Conservation (phyloP, 2,888 invertebrate species). For the Eledona agricola region DNA sequence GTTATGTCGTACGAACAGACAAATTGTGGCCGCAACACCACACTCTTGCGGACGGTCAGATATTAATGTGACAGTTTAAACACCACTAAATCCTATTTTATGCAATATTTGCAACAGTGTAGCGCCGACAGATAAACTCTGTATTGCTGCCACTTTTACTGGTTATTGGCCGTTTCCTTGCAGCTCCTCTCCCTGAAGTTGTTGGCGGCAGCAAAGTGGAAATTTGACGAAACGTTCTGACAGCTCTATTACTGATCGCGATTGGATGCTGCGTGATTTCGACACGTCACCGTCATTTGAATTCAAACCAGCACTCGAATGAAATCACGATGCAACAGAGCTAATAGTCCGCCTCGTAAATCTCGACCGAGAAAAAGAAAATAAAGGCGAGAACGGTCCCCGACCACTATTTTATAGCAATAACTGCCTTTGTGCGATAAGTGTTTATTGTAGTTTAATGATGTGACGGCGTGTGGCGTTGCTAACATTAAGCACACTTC, state of each 20-base stretch:
- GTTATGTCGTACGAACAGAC: too few species aligned
- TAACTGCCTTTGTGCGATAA: conserved; percentile 57
- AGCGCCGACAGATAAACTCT: too few species aligned
- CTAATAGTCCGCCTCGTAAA: conserved; percentile 30
- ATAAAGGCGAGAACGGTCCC: conserved; percentile 19
- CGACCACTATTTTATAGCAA: conserved; percentile 51
- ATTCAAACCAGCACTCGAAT: conserved; percentile 11
- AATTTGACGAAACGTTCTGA: conserved; percentile 37
- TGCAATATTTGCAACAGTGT: too few species aligned
- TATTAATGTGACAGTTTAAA: too few species aligned
- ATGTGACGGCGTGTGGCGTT: conserved; percentile 52
- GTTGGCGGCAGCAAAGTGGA: conserved; percentile 26
- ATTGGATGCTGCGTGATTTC: conserved; percentile 36
- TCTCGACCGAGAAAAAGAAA: conserved; percentile 16
- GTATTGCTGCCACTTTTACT: too few species aligned
- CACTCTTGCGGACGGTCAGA: too few species aligned
- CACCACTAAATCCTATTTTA: too few species aligned
- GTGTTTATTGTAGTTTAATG: conserved; percentile 59
- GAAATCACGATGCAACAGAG: conserved; percentile 22
- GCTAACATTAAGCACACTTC: conserved; percentile 53
- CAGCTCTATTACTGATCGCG: conserved; percentile 34
- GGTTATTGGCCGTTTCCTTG: conserved; percentile 25
- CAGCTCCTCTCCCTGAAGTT: conserved; percentile 9
- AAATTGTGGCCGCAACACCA: too few species aligned
- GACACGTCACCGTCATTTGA: conserved; percentile 35